phyloP scores from a whole-genome alignment of 2,113 vertebrate species.

The Bubo scandiacus region DNA sequence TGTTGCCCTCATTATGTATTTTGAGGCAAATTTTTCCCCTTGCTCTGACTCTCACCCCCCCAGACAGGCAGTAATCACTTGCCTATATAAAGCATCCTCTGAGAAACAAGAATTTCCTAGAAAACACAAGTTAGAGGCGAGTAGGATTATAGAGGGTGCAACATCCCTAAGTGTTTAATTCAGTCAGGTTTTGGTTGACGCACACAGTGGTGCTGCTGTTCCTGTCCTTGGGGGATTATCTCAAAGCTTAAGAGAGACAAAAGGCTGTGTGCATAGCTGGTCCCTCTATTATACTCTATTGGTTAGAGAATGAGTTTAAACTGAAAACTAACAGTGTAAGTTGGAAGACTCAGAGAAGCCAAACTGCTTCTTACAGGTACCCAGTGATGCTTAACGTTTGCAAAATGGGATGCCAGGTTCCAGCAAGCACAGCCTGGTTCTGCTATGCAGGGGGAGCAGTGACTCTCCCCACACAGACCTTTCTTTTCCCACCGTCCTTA shows the following conservation, averaged over 20 bases:
- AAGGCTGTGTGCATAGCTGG: background rate
- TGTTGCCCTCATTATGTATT: background rate
- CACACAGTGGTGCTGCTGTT: background rate
- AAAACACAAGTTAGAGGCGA: background rate
- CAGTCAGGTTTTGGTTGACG: background rate
- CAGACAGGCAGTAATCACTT: background rate
- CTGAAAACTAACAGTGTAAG: background rate
- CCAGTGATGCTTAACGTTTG: background rate
- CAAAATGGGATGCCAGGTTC: background rate
- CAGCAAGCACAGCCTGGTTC: background rate
- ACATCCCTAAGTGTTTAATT: background rate
- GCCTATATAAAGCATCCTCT: background rate
- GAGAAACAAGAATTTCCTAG: background rate
- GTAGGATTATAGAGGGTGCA: background rate
- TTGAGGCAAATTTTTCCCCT: background rate
- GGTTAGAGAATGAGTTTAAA: background rate
- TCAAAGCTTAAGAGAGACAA: background rate
- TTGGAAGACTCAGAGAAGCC: background rate
- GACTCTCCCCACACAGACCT: rapidly evolving
- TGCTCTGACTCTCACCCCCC: background rate
- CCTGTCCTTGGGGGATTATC: background rate
- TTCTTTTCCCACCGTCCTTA: background rate
- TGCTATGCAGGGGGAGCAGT: rapidly evolving
- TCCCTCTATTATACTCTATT: background rate
- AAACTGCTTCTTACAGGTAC: background rate